Evolutionary conservation across 2,113 vertebrate genomes (phyloP).

Genomic region (Apistogramma diplotaenia): DNA sequence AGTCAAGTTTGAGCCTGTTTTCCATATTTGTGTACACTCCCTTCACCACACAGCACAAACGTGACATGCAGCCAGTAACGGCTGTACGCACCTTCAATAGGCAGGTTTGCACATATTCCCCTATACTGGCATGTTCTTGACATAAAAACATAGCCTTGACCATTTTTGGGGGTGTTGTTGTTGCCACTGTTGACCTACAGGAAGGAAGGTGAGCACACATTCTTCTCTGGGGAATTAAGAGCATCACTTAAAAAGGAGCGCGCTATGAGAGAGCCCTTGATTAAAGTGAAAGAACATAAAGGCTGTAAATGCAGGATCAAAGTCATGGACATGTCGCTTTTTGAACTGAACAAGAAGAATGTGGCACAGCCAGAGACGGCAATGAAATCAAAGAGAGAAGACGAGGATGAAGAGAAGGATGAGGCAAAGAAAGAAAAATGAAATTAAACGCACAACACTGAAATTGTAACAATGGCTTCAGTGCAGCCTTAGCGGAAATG

Average conservation of each 20-base stretch:
- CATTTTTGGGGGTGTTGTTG: neutral
- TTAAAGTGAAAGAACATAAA: slow-evolving; percentile 26
- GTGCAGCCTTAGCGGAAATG: neutral
- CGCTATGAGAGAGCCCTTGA: slow-evolving; percentile 31
- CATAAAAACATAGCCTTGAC: neutral
- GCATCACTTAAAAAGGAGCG: slow-evolving; percentile 18
- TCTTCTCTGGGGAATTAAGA: neutral
- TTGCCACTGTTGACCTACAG: slow-evolving; percentile 2
- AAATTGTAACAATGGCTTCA: neutral
- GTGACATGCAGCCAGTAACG: neutral
- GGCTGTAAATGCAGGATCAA: slow-evolving; percentile 30
- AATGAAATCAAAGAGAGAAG: neutral
- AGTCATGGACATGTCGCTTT: neutral
- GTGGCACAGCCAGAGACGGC: neutral
- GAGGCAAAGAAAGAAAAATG: neutral
- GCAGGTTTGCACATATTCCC: neutral
- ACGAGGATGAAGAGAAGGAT: neutral
- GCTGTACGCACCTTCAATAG: neutral
- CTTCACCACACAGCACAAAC: too few species aligned
- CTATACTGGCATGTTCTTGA: neutral
- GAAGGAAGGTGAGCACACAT: neutral
- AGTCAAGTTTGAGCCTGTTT: too few species aligned
- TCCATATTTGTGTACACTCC: too few species aligned
- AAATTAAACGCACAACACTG: neutral
- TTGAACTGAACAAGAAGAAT: slow-evolving; percentile 8